Percentiles rank a stretch among this genome's conserved stretches.
Conservation (phyloP, 1,140 invertebrate genomes). For the Helicorthomorpha holstii region DNA sequence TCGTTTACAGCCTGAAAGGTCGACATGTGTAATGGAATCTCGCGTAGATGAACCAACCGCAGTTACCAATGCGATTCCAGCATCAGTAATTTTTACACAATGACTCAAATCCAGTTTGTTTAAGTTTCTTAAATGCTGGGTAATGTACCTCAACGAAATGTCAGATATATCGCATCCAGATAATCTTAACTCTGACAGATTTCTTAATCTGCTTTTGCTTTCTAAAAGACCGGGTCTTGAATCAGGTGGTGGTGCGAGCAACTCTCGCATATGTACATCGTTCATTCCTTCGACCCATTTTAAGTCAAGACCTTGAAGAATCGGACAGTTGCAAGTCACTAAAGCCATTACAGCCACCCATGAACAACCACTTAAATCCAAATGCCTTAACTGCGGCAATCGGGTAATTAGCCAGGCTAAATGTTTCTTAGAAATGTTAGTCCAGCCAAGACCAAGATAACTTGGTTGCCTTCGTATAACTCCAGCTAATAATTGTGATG, state of each 20-base stretch:
- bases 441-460: constrained; percentile 62
- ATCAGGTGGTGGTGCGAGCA: constrained; percentile 58
- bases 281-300: constrained; percentile 61
- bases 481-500: constrained; percentile 51
- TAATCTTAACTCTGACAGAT: constrained; percentile 52
- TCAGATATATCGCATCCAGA: constrained; percentile 80
- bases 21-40: constrained; percentile 39
- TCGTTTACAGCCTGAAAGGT: constrained; percentile 60
- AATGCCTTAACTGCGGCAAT: constrained; percentile 57
- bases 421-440: constrained; percentile 63
- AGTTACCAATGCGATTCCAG: constrained; percentile 67
- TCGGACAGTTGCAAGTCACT: constrained; percentile 62
- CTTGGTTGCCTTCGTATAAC: constrained; percentile 76
- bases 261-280: constrained; percentile 60
- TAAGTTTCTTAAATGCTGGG: constrained; percentile 54
- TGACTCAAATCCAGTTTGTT: constrained; percentile 60
- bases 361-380: constrained; percentile 61
- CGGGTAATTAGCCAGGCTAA: constrained; percentile 69
- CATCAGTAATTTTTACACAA: constrained; percentile 69
- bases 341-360: constrained; percentile 57
- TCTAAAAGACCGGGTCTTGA: constrained; percentile 65
- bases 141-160: constrained; percentile 58
- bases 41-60: constrained; percentile 40
- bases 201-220: constrained; percentile 57
- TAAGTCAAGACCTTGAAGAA: constrained; percentile 53